phyloP scores from a whole-genome alignment of 2,113 vertebrate genomes.

The Cinclus mexicanus region DNA sequence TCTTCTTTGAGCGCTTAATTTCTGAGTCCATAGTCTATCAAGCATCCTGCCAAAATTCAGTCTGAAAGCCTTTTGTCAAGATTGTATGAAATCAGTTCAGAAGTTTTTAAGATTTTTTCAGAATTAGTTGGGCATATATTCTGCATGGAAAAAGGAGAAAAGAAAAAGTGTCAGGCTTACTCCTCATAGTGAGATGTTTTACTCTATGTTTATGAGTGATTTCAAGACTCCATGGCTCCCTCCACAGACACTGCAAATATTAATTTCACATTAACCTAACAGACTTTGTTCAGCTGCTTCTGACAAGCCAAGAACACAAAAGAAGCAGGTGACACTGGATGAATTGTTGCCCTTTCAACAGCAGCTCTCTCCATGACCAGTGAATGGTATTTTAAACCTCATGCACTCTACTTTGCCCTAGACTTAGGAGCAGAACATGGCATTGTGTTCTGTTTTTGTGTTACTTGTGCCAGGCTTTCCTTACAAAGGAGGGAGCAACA shows the following conservation, averaged over 20 bases:
- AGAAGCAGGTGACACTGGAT: not conserved
- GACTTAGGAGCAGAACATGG: not conserved
- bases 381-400: not conserved
- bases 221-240: not conserved
- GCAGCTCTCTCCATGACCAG: not conserved
- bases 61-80: not conserved
- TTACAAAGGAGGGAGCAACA: not conserved
- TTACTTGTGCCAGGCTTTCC: not conserved
- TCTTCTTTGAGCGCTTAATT: not conserved
- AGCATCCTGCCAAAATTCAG: not conserved
- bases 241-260: not conserved
- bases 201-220: not conserved
- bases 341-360: not conserved
- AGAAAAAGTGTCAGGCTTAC: not conserved
- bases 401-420: not conserved
- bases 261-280: conserved; percentile 4
- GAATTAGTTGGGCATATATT: not conserved
- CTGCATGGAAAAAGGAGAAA: not conserved
- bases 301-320: not conserved
- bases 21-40: not conserved
- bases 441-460: accelerated
- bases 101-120: not conserved
- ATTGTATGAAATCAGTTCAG: not conserved
- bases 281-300: not conserved
- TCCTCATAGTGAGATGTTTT: not conserved